Conservation (phyloP, 2,888 invertebrate species). For the Sminthurides aquaticus region DNA sequence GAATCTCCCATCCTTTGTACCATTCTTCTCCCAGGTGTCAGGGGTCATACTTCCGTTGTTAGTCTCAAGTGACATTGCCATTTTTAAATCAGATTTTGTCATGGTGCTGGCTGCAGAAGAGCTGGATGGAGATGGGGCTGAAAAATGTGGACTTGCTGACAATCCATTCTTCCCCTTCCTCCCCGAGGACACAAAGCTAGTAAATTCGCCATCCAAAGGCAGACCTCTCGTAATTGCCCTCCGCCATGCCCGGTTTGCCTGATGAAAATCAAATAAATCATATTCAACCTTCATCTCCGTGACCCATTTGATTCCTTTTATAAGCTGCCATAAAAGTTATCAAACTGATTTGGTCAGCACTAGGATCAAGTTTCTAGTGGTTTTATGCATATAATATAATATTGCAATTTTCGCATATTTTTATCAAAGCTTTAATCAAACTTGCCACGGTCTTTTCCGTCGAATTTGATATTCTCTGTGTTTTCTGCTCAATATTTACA, state of each 20-base stretch:
- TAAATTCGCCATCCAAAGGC: conserved; percentile 11
- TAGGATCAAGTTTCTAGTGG: too few relatives aligned
- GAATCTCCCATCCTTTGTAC: not conserved
- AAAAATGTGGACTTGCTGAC: not conserved
- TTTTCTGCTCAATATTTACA: too few relatives aligned
- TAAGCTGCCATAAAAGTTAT: too few relatives aligned
- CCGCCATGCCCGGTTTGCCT: conserved; percentile 39
- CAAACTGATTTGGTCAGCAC: too few relatives aligned
- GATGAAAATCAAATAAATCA: not conserved
- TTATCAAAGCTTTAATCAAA: too few relatives aligned
- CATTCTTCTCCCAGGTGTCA: not conserved
- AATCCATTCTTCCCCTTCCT: not conserved
- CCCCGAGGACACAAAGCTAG: conserved; percentile 10
- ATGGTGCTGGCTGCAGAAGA: not conserved
- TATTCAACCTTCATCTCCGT: too few relatives aligned
- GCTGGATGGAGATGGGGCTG: not conserved
- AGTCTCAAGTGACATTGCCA: not conserved
- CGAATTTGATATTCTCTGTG: too few relatives aligned
- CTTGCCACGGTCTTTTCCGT: too few relatives aligned
- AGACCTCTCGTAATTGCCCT: conserved; percentile 23
- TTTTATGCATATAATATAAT: too few relatives aligned
- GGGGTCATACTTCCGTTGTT: not conserved
- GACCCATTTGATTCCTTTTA: too few relatives aligned
- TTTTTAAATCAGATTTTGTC: not conserved
- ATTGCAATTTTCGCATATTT: too few relatives aligned